These are phyloP conservation scores for Ectemnius continuus DNA, from an alignment of 2,888 invertebrate genomes.

Conservation along the genomic window DNA sequence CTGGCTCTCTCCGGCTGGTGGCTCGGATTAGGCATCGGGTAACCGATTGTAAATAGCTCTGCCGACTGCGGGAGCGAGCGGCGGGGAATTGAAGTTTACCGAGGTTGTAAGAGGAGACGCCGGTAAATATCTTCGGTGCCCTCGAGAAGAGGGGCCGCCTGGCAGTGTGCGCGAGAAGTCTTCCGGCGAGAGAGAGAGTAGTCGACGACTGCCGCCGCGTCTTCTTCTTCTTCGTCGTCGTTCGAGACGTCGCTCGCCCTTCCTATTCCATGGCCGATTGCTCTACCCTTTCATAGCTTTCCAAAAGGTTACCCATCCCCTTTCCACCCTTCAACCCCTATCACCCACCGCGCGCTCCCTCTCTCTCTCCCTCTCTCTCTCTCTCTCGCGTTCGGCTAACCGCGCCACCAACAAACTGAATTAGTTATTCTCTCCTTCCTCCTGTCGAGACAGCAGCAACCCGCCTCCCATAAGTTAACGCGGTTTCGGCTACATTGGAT, in stretches of 20 bases:
- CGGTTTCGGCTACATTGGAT: background rate
- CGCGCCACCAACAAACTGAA: slow-evolving; percentile 21
- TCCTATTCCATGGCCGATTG: slow-evolving; percentile 8
- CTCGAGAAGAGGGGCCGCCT: slow-evolving; percentile 20
- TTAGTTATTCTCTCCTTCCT: slow-evolving; percentile 13
- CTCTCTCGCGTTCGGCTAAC: background rate
- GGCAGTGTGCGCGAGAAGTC: slow-evolving; percentile 21
- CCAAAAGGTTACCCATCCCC: background rate
- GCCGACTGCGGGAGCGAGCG: slow-evolving; percentile 34
- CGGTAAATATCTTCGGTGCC: slow-evolving; percentile 65
- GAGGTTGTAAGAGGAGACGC: slow-evolving; percentile 68
- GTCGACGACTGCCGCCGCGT: background rate
- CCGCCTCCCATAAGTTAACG: background rate
- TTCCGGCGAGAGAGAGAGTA: slow-evolving; percentile 13
- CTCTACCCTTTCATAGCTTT: background rate
- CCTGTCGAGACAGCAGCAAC: background rate
- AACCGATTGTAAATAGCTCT: slow-evolving; percentile 68
- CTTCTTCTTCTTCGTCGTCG: slow-evolving; percentile 27
- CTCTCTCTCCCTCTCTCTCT: too few species aligned
- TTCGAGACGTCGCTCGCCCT: slow-evolving; percentile 28
- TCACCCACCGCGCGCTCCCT: background rate
- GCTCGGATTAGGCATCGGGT: slow-evolving; percentile 65
- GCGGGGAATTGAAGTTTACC: slow-evolving; percentile 64
- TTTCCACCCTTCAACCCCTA: too few species aligned
- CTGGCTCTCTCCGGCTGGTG: slow-evolving; percentile 29